phyloP scores from a whole-genome alignment of 2,797 vertebrate genomes.

The Scyliorhinus canicula region DNA sequence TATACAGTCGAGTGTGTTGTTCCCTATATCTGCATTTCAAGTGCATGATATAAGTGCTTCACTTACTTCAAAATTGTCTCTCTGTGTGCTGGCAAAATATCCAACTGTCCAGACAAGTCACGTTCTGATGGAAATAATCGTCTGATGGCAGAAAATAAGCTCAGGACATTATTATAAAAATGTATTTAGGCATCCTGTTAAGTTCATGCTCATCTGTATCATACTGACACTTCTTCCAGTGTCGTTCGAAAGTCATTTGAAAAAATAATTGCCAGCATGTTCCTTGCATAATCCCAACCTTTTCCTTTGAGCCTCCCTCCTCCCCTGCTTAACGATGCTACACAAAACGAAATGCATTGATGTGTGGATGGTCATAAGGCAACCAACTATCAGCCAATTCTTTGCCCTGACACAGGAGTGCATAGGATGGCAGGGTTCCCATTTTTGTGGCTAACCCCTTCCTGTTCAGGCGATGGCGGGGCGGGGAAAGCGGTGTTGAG shows the following conservation, averaged over 20 bases:
- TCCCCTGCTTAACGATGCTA: background rate
- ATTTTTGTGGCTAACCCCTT: background rate
- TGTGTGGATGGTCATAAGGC: background rate
- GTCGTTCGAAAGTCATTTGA: background rate
- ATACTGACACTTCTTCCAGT: background rate
- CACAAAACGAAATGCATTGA: background rate
- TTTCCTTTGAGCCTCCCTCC: background rate
- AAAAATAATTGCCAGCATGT: background rate
- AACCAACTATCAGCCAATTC: background rate
- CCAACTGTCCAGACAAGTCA: background rate
- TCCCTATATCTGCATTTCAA: slow-evolving; percentile 23
- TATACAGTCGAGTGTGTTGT: background rate
- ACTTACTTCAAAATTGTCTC: background rate
- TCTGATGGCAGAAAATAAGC: slow-evolving; percentile 15
- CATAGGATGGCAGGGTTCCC: background rate
- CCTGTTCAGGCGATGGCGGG: too few species aligned
- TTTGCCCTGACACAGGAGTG: background rate
- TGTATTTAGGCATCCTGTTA: background rate
- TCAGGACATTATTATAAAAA: background rate
- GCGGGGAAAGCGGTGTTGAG: too few species aligned
- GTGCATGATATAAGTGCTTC: background rate
- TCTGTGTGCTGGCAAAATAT: slow-evolving; percentile 17
- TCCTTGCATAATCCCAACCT: background rate
- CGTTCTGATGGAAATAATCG: background rate
- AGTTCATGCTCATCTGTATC: background rate